Percentiles rank a stretch among this genome's conserved stretches.
Conservation (phyloP, 2,797 vertebrate species). For the Brachymystax lenok region DNA sequence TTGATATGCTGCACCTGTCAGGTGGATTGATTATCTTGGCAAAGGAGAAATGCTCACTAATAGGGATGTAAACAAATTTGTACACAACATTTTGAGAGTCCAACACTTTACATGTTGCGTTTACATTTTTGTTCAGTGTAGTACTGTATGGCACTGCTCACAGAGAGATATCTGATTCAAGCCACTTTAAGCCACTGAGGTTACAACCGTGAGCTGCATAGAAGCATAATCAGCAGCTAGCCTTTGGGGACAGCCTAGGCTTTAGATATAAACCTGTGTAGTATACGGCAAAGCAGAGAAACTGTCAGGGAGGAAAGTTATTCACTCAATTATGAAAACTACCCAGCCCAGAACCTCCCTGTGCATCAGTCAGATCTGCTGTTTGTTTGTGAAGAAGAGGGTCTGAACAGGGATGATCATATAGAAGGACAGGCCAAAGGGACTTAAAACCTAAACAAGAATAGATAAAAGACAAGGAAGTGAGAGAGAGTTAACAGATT, state of each 20-base stretch:
- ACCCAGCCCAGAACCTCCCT: not conserved
- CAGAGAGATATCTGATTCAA: not conserved
- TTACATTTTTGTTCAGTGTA: too few species aligned
- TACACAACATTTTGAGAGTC: too few species aligned
- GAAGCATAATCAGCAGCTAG: not conserved
- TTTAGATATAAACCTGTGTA: not conserved
- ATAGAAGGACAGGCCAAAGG: not conserved
- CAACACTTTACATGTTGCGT: too few species aligned
- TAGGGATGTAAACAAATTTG: too few species aligned
- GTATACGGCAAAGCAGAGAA: not conserved
- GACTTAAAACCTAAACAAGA: not conserved
- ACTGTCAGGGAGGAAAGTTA: not conserved
- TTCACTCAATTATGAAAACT: not conserved
- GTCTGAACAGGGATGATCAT: not conserved
- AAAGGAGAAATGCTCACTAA: too few species aligned
- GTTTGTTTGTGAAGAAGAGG: not conserved
- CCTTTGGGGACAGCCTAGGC: not conserved
- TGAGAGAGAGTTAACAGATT: too few species aligned
- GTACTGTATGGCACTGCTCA: not conserved
- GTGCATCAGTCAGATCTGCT: not conserved
- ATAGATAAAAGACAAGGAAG: not conserved
- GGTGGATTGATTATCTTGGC: too few species aligned
- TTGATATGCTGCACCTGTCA: too few species aligned
- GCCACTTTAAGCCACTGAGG: not conserved
- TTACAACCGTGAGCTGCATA: not conserved